Evolutionary conservation across 2,888 invertebrate genomes (phyloP).

Genomic region (Melinaea menophilus): DNA sequence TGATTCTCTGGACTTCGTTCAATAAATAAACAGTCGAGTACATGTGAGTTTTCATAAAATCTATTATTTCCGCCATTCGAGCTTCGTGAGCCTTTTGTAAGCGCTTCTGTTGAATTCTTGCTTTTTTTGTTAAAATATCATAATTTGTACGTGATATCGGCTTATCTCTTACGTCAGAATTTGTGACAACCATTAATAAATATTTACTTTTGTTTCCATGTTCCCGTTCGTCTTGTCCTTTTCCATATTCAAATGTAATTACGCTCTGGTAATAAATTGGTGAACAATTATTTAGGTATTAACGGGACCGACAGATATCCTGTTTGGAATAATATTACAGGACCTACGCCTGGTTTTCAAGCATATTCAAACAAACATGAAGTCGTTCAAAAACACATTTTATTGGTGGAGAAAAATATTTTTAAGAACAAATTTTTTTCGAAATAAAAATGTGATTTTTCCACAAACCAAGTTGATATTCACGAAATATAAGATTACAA

Average conservation of each 20-base stretch:
- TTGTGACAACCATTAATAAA: background rate
- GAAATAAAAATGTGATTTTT: too few relatives aligned
- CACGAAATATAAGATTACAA: background rate
- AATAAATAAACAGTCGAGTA: constrained; percentile 43
- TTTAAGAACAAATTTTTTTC: too few relatives aligned
- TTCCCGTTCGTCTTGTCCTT: background rate
- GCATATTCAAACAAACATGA: too few relatives aligned
- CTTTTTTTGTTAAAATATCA: background rate
- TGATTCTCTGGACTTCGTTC: constrained; percentile 45
- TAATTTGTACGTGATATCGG: constrained; percentile 8
- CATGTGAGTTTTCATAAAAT: constrained; percentile 36
- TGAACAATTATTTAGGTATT: too few relatives aligned
- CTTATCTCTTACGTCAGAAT: background rate
- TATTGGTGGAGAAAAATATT: too few relatives aligned
- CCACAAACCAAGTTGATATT: too few relatives aligned
- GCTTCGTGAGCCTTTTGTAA: constrained; percentile 28
- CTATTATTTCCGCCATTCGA: constrained; percentile 36
- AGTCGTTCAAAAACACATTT: too few relatives aligned
- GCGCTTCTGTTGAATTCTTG: constrained; percentile 5
- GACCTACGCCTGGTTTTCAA: too few relatives aligned
- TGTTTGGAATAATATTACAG: too few relatives aligned
- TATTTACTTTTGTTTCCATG: background rate
- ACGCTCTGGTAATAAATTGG: too few relatives aligned
- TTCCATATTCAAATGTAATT: background rate
- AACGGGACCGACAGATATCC: too few relatives aligned